A percentile compares a stretch with the other conserved stretches of the same genome.
Conservation (phyloP, 2,888 invertebrate species). For the Andricus quercusramuli region DNA sequence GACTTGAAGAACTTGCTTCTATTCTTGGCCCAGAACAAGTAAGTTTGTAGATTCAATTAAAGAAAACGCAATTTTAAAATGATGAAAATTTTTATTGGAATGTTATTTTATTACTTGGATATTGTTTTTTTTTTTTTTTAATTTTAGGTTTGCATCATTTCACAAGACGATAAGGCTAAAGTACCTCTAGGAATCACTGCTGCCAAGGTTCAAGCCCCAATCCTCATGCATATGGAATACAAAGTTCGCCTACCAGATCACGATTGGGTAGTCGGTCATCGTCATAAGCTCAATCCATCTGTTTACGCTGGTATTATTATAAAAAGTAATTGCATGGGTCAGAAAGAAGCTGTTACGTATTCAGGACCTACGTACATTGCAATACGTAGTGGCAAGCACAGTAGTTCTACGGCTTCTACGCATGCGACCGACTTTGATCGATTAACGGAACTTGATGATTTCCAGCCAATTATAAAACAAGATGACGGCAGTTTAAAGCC, state of each 20-base stretch:
- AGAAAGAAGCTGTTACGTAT: slow-evolving; percentile 69
- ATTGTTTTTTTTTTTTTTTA: too few relatives aligned
- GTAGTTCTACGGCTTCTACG: slow-evolving; percentile 59
- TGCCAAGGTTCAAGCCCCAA: slow-evolving; percentile 66
- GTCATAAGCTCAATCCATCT: slow-evolving; percentile 59
- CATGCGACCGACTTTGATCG: slow-evolving; percentile 53
- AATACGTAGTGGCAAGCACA: slow-evolving; percentile 66
- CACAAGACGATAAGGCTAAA: slow-evolving; percentile 64
- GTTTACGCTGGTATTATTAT: slow-evolving; percentile 67
- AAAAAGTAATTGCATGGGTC: slow-evolving; percentile 59
- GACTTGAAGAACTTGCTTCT: too few relatives aligned
- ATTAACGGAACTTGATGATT: slow-evolving; percentile 57
- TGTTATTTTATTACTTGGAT: too few relatives aligned
- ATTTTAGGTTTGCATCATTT: slow-evolving; percentile 53
- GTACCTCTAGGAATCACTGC: slow-evolving; percentile 67
- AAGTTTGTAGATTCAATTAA: too few relatives aligned
- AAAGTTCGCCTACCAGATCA: slow-evolving; percentile 63
- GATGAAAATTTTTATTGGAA: too few relatives aligned
- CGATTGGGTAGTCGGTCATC: slow-evolving; percentile 65
- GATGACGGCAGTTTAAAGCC: slow-evolving; percentile 59
- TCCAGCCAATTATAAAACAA: slow-evolving; percentile 52
- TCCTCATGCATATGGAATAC: slow-evolving; percentile 66
- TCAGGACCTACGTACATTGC: slow-evolving; percentile 76
- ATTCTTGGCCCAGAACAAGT: too few relatives aligned
- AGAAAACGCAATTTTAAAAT: too few relatives aligned